Evolutionary conservation across 2,888 invertebrate species (phyloP), one percentile per base, ranked within the genome.

Genomic region (Xanthia togata): DNA sequence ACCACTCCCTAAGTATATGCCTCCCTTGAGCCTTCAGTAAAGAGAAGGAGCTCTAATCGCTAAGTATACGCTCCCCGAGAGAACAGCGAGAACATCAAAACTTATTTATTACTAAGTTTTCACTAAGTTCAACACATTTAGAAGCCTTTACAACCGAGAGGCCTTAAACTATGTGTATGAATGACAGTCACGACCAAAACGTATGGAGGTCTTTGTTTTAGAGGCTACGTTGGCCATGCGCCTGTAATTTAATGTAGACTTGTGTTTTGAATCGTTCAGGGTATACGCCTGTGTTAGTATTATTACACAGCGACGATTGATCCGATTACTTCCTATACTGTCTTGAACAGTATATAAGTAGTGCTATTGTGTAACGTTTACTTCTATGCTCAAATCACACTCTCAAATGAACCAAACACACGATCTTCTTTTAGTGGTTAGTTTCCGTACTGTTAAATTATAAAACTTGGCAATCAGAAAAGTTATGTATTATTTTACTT

Each of bases 41-140:
- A 78, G 65, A 85, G 83, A 67, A 78, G 75, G 76, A 71, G 62
- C 71, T 78, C 73, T 86, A 83, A 80, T 86, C 80, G 57, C 80
- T 77, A 82, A 86, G 83, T 79, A 86, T 83, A 86, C 81, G 76
- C 11, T 57, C 41, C 81, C 75, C 78, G 38, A 55, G 84, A 79
- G 87, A 72, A 78, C 69, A 65, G 84, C 59, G 72, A 31, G 65
- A 81, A 74, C 87, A 86, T 86, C 76, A 86, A 84, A 83, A 85
- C 86, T 85, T 86, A 73, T 83, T 73, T 65, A 82, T 65, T 82
- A 78, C 64, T 78, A 82, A 85, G 86, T 79, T 85, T 83, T 70
- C 71, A 64, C 73, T 57, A 85, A 86, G 81, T 85, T 86, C 31
- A 70, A 75, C 76, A 65, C 72, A 73, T 76, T 80, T 35, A n/a